Conservation (phyloP, 2,797 vertebrate genomes). For the Botia almorhae region DNA sequence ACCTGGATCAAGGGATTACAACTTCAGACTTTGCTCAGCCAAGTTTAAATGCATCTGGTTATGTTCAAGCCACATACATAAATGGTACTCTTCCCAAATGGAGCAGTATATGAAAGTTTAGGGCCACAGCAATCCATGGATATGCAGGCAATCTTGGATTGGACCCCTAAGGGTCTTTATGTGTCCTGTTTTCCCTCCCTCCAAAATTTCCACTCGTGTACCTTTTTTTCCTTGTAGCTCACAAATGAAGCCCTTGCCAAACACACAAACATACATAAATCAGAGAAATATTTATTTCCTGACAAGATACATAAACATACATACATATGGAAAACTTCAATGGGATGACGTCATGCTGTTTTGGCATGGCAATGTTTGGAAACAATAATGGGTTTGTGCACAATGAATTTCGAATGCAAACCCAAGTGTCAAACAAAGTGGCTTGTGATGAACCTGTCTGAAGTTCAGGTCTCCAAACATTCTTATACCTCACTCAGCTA, state of each 20-base stretch:
- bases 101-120: no score
- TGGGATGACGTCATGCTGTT: slow-evolving; percentile 47
- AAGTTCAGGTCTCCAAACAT: slow-evolving; percentile 55
- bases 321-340: slow-evolving; percentile 62
- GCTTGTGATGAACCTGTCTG: slow-evolving; percentile 61
- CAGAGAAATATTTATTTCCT: neutral
- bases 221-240: neutral
- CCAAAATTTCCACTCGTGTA: neutral
- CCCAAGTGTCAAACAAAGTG: slow-evolving; percentile 51
- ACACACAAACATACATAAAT: slow-evolving; percentile 14
- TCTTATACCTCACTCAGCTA: slow-evolving; percentile 51
- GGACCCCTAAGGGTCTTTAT: neutral
- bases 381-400: slow-evolving; percentile 68
- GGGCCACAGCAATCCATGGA: neutral
- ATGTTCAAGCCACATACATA: no score
- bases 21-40: no score
- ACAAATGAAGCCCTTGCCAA: slow-evolving; percentile 27
- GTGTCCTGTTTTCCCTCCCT: neutral
- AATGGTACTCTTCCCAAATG: no score
- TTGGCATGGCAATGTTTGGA: slow-evolving; percentile 72
- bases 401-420: slow-evolving; percentile 74
- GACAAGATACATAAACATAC: slow-evolving; percentile 61
- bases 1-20: no score
- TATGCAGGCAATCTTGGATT: neutral
- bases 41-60: no score